Base-by-base conservation (phyloP, 35 echinoderm and acorn worm genomes). In the Heliocidaris erythrogramma region DNA sequence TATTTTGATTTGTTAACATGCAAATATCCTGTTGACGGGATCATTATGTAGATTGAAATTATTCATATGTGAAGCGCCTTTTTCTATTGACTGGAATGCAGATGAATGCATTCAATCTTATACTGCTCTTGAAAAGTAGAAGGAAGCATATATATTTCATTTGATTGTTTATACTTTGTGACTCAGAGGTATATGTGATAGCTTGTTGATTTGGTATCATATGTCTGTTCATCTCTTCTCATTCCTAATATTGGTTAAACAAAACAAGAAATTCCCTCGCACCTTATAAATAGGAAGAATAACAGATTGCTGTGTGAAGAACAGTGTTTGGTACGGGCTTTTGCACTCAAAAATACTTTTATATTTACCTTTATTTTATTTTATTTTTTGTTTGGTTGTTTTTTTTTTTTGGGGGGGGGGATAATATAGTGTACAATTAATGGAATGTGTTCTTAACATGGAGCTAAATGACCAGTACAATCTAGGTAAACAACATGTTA, bases 11-110 rank as follows among this genome's bases (percentile, higher is more conserved):
- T 78, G 65, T 78, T 78, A 7, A 78, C 21, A 78, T 78, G 65
- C 18, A 78, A n/a, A 78, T n/a, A 78, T 78, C 65, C 65, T n/a
- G 65, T 78, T 78, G 65, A 78, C 65, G 65, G 65, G 65, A 78
- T 78, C 7, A 27, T 78, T n/a, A 78, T 78, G 65, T 78, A 78
- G 65, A 78, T 78, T 78, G 8, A 78, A 78, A 24, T 27, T 78
- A 78, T 78, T 78, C 65, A 21, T 14, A 21, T 78, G 27, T 78
- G 65, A 78, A 78, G 65, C 65, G 65, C 65, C 65, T 78, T 78
- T 78, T 27, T 78, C 18, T n/a, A 78, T 78, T 78, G 65, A 78
- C 27, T 78, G 1, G 65, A 78, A 27, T 78, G 65, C 4, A 56
- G 13, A 10, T 56, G 10, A 56, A 78, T 78, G 65, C 65, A 27